Percentiles rank a stretch among this genome's conserved stretches.
Conservation (phyloP, 2,888 invertebrate species). For the Sabatieria punctata region DNA sequence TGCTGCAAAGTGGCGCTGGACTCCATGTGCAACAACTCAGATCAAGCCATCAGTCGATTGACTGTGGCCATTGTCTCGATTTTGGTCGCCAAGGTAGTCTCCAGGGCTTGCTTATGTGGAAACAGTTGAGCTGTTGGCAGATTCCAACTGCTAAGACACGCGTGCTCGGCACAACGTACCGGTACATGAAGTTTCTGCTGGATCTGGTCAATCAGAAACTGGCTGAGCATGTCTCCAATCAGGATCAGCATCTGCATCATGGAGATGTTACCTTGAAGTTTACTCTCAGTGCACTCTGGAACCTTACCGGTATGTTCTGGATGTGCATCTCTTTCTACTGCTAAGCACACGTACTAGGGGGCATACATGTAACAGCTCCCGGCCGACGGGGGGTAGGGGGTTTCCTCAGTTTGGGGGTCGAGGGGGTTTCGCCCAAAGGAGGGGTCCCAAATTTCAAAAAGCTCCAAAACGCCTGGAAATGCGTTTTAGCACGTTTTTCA, state of each 20-base stretch:
- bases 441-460: too few relatives aligned
- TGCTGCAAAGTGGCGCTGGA: slow-evolving; percentile 55
- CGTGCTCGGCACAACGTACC: slow-evolving; percentile 46
- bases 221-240: slow-evolving; percentile 13
- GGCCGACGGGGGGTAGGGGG: too few relatives aligned
- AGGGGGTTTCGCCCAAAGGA: too few relatives aligned
- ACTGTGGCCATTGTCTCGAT: slow-evolving; percentile 62
- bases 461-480: too few relatives aligned
- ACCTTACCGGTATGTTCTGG: slow-evolving; percentile 47
- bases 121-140: slow-evolving; percentile 32
- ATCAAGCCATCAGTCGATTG: slow-evolving; percentile 54
- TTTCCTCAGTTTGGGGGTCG: too few relatives aligned
- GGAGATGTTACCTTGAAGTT: slow-evolving; percentile 54
- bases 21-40: slow-evolving; percentile 41
- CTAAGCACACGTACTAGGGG: too few relatives aligned
- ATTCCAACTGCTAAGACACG: slow-evolving; percentile 52
- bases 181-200: slow-evolving; percentile 51
- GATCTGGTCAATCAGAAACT: slow-evolving; percentile 44
- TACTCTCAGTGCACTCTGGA: slow-evolving; percentile 58
- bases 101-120: slow-evolving; percentile 3
- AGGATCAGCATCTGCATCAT: neutral
- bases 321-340: too few relatives aligned
- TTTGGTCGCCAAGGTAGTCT: slow-evolving; percentile 40
- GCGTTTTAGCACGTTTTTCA: too few relatives aligned
- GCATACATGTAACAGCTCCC: too few relatives aligned